A percentile compares a stretch with the other conserved stretches of the same genome.
phyloP scores from a whole-genome alignment of 1,140 invertebrate genomes.

The Elysia chlorotica region DNA sequence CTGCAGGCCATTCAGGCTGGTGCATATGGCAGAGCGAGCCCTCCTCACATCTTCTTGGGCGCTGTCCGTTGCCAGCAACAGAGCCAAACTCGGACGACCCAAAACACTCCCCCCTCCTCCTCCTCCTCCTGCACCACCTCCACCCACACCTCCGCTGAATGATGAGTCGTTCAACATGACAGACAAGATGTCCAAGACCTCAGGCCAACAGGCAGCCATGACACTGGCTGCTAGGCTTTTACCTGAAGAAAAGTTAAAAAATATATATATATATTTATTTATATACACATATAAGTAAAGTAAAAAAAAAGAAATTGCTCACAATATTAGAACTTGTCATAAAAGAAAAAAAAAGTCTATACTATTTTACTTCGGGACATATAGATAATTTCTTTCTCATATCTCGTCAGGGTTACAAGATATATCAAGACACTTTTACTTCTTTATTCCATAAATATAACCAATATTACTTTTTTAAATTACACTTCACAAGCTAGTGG shows the following conservation, averaged over 20 bases:
- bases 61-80: constrained; percentile 62
- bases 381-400: no score
- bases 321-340: background rate
- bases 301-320: background rate
- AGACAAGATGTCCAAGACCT: constrained; percentile 85
- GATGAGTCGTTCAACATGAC: constrained; percentile 70
- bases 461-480: no score
- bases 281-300: background rate
- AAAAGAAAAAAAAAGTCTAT: no score
- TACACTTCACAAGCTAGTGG: no score
- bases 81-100: constrained; percentile 52
- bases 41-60: constrained; percentile 62
- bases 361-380: no score
- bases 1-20: constrained; percentile 86
- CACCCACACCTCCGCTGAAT: no score
- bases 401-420: no score
- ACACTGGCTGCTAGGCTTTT: constrained; percentile 67
- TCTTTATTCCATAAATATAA: no score
- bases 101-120: background rate
- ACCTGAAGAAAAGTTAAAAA: constrained; percentile 51
- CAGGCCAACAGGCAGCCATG: constrained; percentile 89
- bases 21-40: constrained; percentile 76
- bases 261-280: background rate
- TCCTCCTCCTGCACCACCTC: background rate
- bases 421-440: no score